Percentiles rank a stretch among this genome's conserved stretches.
Evolutionary conservation across 1,140 invertebrate species (phyloP).

Genomic region (Pantala flavescens): DNA sequence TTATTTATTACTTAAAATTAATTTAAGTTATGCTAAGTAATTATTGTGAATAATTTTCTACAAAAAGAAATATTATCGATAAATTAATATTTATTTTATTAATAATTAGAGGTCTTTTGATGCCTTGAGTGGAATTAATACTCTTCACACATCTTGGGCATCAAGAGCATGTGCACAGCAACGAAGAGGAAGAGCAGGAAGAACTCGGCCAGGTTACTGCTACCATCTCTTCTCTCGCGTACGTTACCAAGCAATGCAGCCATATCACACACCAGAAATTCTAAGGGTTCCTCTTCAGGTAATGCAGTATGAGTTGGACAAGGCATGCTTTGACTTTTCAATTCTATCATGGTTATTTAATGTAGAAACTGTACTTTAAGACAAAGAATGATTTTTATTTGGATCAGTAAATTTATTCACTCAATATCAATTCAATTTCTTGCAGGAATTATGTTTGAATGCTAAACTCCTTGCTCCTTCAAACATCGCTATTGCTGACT

Average conservation of each 20-base stretch:
- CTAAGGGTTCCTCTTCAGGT: conserved; percentile 41
- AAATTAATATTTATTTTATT: too few relatives aligned
- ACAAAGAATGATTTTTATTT: too few relatives aligned
- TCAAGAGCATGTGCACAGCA: conserved; percentile 67
- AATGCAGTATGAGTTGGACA: too few relatives aligned
- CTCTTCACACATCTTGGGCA: conserved; percentile 61
- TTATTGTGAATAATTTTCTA: too few relatives aligned
- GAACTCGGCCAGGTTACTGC: conserved; percentile 66
- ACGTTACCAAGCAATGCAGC: conserved; percentile 53
- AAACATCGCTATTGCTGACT: conserved; percentile 68
- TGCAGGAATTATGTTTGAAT: conserved; percentile 80
- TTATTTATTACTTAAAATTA: too few relatives aligned
- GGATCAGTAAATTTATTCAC: too few relatives aligned
- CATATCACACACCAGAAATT: conserved; percentile 61
- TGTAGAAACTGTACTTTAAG: too few relatives aligned
- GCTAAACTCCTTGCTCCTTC: conserved; percentile 72
- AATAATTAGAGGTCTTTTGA: conserved; percentile 63
- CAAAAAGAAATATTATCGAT: too few relatives aligned
- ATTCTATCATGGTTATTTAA: too few relatives aligned
- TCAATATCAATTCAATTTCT: conserved; percentile 18
- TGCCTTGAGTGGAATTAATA: conserved; percentile 52
- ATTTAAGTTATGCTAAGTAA: too few relatives aligned
- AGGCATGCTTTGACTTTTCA: too few relatives aligned
- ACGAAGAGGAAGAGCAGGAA: conserved; percentile 70
- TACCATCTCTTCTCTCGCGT: conserved; percentile 67